phyloP scores from a whole-genome alignment of 1,140 invertebrate genomes.

The Bacillus rossius region DNA sequence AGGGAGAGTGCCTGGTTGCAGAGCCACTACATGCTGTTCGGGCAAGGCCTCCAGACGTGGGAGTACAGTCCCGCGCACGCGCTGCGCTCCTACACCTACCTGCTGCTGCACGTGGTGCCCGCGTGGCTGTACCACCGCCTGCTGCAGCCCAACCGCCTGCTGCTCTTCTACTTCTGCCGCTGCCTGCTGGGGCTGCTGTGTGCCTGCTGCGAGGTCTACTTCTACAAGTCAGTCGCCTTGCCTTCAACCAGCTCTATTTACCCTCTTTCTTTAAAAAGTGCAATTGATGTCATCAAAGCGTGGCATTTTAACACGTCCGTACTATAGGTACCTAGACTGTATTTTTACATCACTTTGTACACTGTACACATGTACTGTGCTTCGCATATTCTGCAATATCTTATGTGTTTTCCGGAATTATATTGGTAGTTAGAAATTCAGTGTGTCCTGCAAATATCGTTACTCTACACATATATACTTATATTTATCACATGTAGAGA shows the following conservation, averaged over 20 bases:
- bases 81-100: slow-evolving; percentile 88
- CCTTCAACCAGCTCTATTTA: background rate
- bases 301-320: background rate
- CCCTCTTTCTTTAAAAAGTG: background rate
- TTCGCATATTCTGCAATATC: no score
- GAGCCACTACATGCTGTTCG: slow-evolving; percentile 77
- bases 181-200: slow-evolving; percentile 75
- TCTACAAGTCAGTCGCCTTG: slow-evolving; percentile 76
- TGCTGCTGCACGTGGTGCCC: slow-evolving; percentile 84
- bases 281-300: background rate
- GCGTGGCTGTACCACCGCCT: slow-evolving; percentile 71
- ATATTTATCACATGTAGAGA: no score
- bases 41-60: slow-evolving; percentile 96
- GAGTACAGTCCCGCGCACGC: slow-evolving; percentile 96
- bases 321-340: background rate
- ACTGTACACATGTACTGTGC: no score
- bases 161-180: slow-evolving; percentile 87
- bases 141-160: slow-evolving; percentile 71
- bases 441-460: no score
- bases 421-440: no score
- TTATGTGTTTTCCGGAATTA: no score
- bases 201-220: slow-evolving; percentile 83
- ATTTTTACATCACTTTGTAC: no score
- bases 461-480: no score
- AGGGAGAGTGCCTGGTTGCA: no score